These are phyloP conservation scores for Eueides isabella DNA, from an alignment of 1,140 invertebrate species.

Conservation along the genomic window DNA sequence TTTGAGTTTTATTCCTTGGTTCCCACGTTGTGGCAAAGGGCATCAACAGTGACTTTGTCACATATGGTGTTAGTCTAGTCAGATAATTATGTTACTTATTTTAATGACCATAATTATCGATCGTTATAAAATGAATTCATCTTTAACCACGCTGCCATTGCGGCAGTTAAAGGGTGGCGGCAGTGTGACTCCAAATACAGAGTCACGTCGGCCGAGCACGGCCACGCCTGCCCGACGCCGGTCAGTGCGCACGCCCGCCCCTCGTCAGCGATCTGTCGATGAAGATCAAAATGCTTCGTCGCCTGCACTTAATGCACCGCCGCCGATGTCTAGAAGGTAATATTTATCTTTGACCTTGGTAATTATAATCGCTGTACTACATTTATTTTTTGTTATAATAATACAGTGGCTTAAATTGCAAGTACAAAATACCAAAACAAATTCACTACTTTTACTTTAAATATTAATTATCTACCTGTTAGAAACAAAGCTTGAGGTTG, in stretches of 20 bases:
- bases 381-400: too few relatives aligned
- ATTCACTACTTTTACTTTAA: too few relatives aligned
- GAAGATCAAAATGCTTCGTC: constrained; percentile 84
- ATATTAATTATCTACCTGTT: too few relatives aligned
- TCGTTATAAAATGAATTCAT: neutral
- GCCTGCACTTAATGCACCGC: constrained; percentile 84
- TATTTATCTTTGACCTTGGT: too few relatives aligned
- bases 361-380: too few relatives aligned
- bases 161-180: constrained; percentile 78
- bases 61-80: neutral
- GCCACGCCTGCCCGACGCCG: constrained; percentile 80
- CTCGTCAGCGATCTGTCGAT: constrained; percentile 90
- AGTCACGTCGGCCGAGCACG: constrained; percentile 70
- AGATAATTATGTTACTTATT: neutral
- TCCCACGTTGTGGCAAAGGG: too few relatives aligned
- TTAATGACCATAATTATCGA: neutral
- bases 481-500: too few relatives aligned
- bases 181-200: constrained; percentile 57
- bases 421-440: too few relatives aligned
- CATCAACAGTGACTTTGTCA: neutral
- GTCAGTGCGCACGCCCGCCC: constrained; percentile 86
- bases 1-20: too few relatives aligned
- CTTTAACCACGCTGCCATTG: constrained; percentile 74
- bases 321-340: constrained; percentile 86
- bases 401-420: too few relatives aligned